Evolutionary conservation across 2,797 vertebrate genomes (phyloP).

Genomic region (Antennarius maculatus): DNA sequence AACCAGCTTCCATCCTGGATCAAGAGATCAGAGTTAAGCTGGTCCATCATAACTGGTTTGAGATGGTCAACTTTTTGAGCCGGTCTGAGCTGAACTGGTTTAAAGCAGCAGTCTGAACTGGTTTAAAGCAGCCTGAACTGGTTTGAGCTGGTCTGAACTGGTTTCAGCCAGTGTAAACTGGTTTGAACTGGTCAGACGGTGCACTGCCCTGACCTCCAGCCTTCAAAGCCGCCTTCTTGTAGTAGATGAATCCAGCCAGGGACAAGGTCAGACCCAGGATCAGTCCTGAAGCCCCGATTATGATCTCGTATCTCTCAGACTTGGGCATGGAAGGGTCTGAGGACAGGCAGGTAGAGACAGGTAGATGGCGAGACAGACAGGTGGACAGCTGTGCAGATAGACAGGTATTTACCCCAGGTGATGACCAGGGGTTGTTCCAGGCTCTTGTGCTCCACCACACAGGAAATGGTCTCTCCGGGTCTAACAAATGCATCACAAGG

Average conservation of each 20-base stretch:
- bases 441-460: slow-evolving; percentile 76
- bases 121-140: too few species aligned
- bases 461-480: slow-evolving; percentile 79
- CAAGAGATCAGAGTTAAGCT: neutral
- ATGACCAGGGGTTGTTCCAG: slow-evolving; percentile 44
- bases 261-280: slow-evolving; percentile 69
- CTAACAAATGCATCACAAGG: slow-evolving; percentile 24
- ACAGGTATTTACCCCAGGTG: slow-evolving; percentile 76
- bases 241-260: slow-evolving; percentile 74
- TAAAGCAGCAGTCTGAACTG: too few species aligned
- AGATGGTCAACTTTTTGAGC: too few species aligned
- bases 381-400: slow-evolving; percentile 3
- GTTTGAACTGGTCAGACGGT: accelerated
- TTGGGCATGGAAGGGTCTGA: slow-evolving; percentile 65
- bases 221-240: slow-evolving; percentile 68
- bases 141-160: too few species aligned
- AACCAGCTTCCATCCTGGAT: slow-evolving; percentile 54
- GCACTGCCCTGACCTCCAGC: slow-evolving; percentile 35
- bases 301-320: slow-evolving; percentile 63
- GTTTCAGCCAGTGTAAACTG: too few species aligned
- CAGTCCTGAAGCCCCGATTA: slow-evolving; percentile 68
- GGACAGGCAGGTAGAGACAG: slow-evolving; percentile 11
- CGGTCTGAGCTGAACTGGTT: too few species aligned
- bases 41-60: too few species aligned
- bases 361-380: neutral